phyloP scores from a whole-genome alignment of 1,140 invertebrate species.

The Condylostylus longicornis region DNA sequence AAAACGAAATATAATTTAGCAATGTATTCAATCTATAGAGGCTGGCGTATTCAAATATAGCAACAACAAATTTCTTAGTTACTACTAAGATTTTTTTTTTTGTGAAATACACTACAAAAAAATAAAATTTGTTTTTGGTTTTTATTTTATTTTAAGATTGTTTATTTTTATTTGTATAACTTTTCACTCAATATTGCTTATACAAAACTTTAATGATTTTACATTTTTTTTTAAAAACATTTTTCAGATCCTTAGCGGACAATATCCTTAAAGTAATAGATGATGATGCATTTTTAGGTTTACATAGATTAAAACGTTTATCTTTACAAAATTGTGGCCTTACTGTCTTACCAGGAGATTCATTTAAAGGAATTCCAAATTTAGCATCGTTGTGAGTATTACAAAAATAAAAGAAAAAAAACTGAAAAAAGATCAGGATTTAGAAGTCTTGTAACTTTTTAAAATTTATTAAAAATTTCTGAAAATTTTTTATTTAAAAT shows the following conservation, averaged over 20 bases:
- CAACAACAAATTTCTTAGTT: neutral
- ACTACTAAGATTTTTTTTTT: neutral
- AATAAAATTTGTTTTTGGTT: conserved; percentile 1
- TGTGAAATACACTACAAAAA: neutral
- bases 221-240: conserved; percentile 21
- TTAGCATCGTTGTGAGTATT: conserved; percentile 40
- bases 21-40: no score
- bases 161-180: conserved; percentile 16
- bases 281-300: conserved; percentile 36
- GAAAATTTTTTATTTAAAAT: conserved; percentile 10
- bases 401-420: neutral
- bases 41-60: no score
- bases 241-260: conserved; percentile 40
- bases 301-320: conserved; percentile 38
- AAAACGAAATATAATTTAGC: no score
- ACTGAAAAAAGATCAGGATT: neutral
- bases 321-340: conserved; percentile 40
- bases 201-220: conserved; percentile 16
- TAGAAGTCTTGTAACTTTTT: neutral
- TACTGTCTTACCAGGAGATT: conserved; percentile 33
- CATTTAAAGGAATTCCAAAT: conserved; percentile 34
- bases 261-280: conserved; percentile 40
- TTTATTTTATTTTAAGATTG: conserved; percentile 3
- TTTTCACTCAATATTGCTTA: conserved; percentile 21
- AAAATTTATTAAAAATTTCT: conserved; percentile 3